Percentiles rank a stretch among this genome's conserved stretches.
phyloP scores from a whole-genome alignment of 2,888 invertebrate genomes.

The Drosophila prostipennis region DNA sequence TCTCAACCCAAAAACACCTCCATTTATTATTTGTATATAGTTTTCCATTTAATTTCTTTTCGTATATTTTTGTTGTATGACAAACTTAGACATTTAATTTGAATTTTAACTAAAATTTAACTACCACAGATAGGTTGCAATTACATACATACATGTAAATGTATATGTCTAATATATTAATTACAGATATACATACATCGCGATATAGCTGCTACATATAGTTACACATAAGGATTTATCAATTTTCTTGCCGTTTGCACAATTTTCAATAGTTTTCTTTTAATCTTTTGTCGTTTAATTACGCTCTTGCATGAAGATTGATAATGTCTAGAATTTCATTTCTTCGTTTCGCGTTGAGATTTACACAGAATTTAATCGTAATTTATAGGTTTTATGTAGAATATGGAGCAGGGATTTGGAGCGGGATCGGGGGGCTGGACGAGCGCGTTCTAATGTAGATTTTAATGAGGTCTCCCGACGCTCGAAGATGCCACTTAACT shows the following conservation, averaged over 20 bases:
- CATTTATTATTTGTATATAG: constrained; percentile 51
- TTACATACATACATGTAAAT: constrained; percentile 69
- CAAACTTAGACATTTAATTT: constrained; percentile 72
- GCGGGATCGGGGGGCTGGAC: constrained; percentile 9
- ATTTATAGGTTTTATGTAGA: constrained; percentile 39
- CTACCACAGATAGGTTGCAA: constrained; percentile 84
- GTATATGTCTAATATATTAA: constrained; percentile 47
- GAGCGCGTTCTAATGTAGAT: constrained; percentile 51
- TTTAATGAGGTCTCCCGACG: constrained; percentile 60
- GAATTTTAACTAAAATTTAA: constrained; percentile 84
- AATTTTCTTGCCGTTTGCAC: constrained; percentile 9
- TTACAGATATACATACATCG: constrained; percentile 45
- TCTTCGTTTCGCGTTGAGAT: constrained; percentile 44
- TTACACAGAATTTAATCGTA: constrained; percentile 34
- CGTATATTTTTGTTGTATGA: constrained; percentile 67
- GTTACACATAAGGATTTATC: constrained; percentile 41
- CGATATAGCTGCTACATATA: constrained; percentile 39
- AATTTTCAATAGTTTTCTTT: constrained; percentile 3
- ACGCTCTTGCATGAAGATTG: constrained; percentile 8
- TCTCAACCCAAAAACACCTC: neutral
- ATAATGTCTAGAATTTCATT: constrained; percentile 18
- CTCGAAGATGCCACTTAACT: constrained; percentile 68
- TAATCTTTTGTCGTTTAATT: neutral
- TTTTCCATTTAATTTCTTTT: constrained; percentile 75
- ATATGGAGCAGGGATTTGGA: constrained; percentile 37